A percentile compares a stretch with the other conserved stretches of the same genome.
These are phyloP conservation scores for Zelleria hepariella DNA, from an alignment of 2,888 invertebrate species.

Conservation along the genomic window DNA sequence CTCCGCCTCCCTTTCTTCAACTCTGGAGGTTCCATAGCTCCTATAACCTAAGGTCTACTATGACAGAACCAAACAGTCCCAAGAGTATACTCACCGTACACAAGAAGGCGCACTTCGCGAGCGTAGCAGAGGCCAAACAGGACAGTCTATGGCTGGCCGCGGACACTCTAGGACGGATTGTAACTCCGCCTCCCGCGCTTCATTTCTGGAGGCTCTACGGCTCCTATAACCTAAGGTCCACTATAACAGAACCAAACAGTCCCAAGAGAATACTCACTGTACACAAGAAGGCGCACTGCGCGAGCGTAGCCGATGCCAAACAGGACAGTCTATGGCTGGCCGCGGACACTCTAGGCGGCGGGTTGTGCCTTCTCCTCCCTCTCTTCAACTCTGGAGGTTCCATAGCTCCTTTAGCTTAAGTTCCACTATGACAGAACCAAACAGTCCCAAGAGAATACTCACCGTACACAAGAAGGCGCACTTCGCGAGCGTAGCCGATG, in stretches of 20 bases:
- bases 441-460: too few relatives aligned
- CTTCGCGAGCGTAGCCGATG: slow-evolving; percentile 94
- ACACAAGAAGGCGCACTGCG: slow-evolving; percentile 97
- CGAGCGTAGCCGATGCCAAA: slow-evolving; percentile 89
- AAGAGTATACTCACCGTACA: slow-evolving; percentile 84
- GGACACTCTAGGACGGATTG: slow-evolving; percentile 79
- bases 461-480: slow-evolving; percentile 95
- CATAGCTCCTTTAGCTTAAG: too few relatives aligned
- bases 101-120: slow-evolving; percentile 96
- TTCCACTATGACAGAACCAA: too few relatives aligned
- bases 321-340: slow-evolving; percentile 89
- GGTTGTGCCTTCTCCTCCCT: slow-evolving; percentile 32
- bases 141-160: slow-evolving; percentile 91
- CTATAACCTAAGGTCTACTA: too few relatives aligned
- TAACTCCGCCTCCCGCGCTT: too few relatives aligned
- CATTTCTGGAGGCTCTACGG: too few relatives aligned
- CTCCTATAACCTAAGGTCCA: too few relatives aligned
- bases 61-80: too few relatives aligned
- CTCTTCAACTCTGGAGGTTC: neutral
- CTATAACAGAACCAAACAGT: too few relatives aligned
- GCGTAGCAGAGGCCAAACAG: slow-evolving; percentile 88
- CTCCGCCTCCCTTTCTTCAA: slow-evolving; percentile 22
- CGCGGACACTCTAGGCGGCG: slow-evolving; percentile 77
- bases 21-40: neutral
- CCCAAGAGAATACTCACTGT: slow-evolving; percentile 77